Evolutionary conservation across 2,888 invertebrate genomes (phyloP), one percentile per base, ranked within the genome.

Genomic region (Sthenelais limicola): DNA sequence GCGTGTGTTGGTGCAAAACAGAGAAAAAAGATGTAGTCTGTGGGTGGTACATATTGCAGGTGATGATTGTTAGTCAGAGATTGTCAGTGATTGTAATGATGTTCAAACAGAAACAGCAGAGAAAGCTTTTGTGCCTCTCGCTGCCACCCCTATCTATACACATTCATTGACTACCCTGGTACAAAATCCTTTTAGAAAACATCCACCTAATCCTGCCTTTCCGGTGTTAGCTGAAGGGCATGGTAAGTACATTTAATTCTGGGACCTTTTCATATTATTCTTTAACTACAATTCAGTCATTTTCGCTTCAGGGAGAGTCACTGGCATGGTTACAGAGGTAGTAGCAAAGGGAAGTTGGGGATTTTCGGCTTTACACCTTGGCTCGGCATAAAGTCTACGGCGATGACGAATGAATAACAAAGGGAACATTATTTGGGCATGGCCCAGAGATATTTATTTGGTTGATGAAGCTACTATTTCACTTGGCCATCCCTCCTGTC

Each of bases 341-440:
- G 56, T 18, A 43, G 12, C 28, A 32, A 56, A 28, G 30, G 56
- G 56, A 28, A 18, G 28, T 18, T 5, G 49, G 56, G 56, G 56
- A 56, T 56, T 56, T 56, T 33, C 30, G 30, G 56, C 26, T 56
- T 56, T 56, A 33, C 56, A 56, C 56, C 56, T 56, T 24, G 5
- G 18, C 32, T 12, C 30, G 56, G 33, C 30, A 33, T n/a, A 33
- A 33, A 5, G 33, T 24, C 56, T 21, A 2, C 56, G 56, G 28
- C 56, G 30, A 56, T 56, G 56, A 56, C 56, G 33, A 32, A 56
- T 56, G 56, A 56, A 56, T 32, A 33, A 56, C 56, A 56, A 56
- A 56, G 33, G 30, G 32, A 33, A 33, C 30, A 56, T 56, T 56
- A 56, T 56, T 32, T 18, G 32, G 24, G n/a, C 56, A 12, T 56